Base-by-base conservation (phyloP, 1,140 invertebrate genomes). In the Halictus rubicundus region DNA sequence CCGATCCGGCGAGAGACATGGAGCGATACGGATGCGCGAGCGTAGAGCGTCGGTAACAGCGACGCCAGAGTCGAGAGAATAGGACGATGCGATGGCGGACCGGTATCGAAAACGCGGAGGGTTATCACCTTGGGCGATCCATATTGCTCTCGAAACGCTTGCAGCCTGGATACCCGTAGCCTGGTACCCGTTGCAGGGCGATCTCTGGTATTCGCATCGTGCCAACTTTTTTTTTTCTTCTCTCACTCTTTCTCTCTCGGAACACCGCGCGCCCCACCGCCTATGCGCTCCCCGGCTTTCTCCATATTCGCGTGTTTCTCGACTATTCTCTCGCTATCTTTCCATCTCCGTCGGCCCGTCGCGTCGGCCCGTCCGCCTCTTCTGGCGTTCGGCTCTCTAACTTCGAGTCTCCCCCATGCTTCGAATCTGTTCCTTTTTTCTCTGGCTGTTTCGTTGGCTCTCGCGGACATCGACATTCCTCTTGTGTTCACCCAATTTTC, bases 91-190 rank as follows among this genome's bases (percentile, higher is more conserved):
- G 66, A 71, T 68, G 63, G 49, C 32, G 65, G 54, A 68, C 52
- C 42, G 52, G 49, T 73, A 84, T 84, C 82, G 39, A 74, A 81
- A 76, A 78, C 61, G 70, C 64, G 32, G 49, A 42, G 81, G 82
- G 83, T 89, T 90, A 88, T 89, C 89, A 66, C 84, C 57, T 75
- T 52, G 64, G 59, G 57, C 70, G 84, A 87, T 81, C 84, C 82
- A 72, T 74, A 82, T 85, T 66, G 46, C 27, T 79, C 42, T 82
- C 27, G 54, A 21, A 52, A 75, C 66, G 39, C 37, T 25, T 78
- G 39, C 8, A 42, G 10, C 39, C 39, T 42, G 8, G 39, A 12
- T n/a, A 42, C 39, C 39, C 10, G 39, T 1, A 42, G 39, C 42
- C 2, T 46, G 49, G 69, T 66, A 77, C 37, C 57, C 73, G 66